These are phyloP conservation scores for Zaprionus ornatus DNA, from an alignment of 1,140 invertebrate species.

Conservation along the genomic window DNA sequence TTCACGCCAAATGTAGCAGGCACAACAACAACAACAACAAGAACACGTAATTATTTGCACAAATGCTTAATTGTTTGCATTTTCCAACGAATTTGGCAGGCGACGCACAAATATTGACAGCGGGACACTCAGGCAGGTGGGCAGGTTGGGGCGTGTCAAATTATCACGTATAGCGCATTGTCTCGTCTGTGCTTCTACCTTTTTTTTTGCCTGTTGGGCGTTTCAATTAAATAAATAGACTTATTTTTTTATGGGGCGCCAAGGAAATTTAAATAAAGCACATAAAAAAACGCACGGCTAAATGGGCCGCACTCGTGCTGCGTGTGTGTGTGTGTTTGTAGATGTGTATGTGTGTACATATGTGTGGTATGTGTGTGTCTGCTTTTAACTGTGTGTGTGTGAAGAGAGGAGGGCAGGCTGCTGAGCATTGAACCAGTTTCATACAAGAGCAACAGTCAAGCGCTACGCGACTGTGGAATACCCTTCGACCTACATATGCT, in stretches of 20 bases:
- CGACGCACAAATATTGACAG: slow-evolving; percentile 71
- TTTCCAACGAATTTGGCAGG: slow-evolving; percentile 68
- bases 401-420: neutral
- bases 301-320: slow-evolving; percentile 14
- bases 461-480: no score
- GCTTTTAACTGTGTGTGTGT: neutral
- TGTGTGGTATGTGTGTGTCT: slow-evolving; percentile 2
- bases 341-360: slow-evolving; percentile 22
- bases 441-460: no score
- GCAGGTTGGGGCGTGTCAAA: slow-evolving; percentile 38
- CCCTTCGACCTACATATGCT: no score
- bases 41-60: slow-evolving; percentile 75
- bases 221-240: slow-evolving; percentile 81
- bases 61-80: slow-evolving; percentile 78
- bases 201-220: slow-evolving; percentile 55
- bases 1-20: slow-evolving; percentile 67
- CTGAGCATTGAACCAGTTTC: slow-evolving; percentile 69
- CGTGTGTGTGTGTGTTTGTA: slow-evolving; percentile 18
- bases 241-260: slow-evolving; percentile 65
- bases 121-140: neutral
- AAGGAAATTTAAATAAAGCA: slow-evolving; percentile 73
- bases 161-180: slow-evolving; percentile 62
- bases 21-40: slow-evolving; percentile 11
- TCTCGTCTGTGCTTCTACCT: slow-evolving; percentile 2
- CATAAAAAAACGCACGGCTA: slow-evolving; percentile 50